These are phyloP conservation scores for Chaitophorus viminalis DNA, from an alignment of 2,888 invertebrate genomes.

Conservation along the genomic window DNA sequence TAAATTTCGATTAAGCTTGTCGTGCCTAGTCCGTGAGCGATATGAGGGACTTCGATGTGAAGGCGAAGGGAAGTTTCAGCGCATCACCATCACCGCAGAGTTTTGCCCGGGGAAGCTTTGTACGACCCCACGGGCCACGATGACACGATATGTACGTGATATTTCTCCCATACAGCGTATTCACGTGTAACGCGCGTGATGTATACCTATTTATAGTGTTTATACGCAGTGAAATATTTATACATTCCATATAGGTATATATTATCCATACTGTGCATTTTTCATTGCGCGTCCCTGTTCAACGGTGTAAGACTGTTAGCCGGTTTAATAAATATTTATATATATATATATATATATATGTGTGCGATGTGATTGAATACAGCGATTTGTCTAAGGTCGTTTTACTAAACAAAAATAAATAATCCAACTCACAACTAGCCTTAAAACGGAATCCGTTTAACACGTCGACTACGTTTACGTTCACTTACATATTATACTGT, in stretches of 20 bases:
- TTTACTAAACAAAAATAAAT: no score
- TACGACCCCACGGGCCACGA: not conserved
- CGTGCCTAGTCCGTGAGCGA: not conserved
- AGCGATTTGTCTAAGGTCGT: no score
- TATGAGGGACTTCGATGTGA: not conserved
- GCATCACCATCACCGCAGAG: not conserved
- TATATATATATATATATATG: no score
- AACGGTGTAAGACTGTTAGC: conserved; percentile 11
- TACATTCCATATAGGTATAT: no score
- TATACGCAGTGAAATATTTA: no score
- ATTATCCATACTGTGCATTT: no score
- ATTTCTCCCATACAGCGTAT: not conserved
- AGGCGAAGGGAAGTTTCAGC: not conserved
- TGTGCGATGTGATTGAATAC: not conserved
- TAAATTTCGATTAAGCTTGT: not conserved
- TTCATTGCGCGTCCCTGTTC: not conserved
- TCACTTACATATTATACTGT: not conserved
- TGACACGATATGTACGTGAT: conserved; percentile 35
- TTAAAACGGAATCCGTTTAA: not conserved
- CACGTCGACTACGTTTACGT: not conserved
- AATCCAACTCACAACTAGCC: no score
- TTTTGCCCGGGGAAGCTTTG: not conserved
- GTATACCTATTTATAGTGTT: not conserved
- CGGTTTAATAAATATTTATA: no score
- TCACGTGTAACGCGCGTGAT: not conserved